Evolutionary conservation across 2,888 invertebrate genomes (phyloP).

Genomic region (Seira sanloemensis): DNA sequence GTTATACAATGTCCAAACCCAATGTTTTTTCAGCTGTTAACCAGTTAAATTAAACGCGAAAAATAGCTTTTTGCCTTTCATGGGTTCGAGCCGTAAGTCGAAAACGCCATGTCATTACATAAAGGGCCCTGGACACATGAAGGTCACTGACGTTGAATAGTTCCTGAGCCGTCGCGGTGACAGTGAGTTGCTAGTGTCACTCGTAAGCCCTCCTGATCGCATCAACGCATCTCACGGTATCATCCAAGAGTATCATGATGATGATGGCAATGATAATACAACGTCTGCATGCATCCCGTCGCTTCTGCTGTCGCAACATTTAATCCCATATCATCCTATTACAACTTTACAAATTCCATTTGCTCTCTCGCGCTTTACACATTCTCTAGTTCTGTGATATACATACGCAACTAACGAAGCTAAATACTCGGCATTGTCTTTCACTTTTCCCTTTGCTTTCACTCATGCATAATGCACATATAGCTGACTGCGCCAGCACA

Average conservation of each 20-base stretch:
- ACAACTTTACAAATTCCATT: neutral
- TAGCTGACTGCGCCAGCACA: neutral
- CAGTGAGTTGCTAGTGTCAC: neutral
- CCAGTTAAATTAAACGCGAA: neutral
- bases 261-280: neutral
- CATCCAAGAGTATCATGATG: neutral
- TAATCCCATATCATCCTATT: conserved; percentile 1
- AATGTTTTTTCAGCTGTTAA: neutral
- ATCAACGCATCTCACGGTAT: conserved; percentile 11
- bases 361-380: neutral
- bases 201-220: neutral
- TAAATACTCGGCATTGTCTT: neutral
- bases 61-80: neutral
- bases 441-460: neutral
- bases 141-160: neutral
- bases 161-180: neutral
- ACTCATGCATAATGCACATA: neutral
- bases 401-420: neutral
- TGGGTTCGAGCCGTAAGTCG: neutral
- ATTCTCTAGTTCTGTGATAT: neutral
- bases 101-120: no score
- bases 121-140: neutral
- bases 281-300: neutral
- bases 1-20: no score
- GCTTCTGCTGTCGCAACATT: neutral